Percentiles rank a stretch among this genome's conserved stretches.
Conservation (phyloP, 2,888 invertebrate genomes). For the Lymantria dispar region DNA sequence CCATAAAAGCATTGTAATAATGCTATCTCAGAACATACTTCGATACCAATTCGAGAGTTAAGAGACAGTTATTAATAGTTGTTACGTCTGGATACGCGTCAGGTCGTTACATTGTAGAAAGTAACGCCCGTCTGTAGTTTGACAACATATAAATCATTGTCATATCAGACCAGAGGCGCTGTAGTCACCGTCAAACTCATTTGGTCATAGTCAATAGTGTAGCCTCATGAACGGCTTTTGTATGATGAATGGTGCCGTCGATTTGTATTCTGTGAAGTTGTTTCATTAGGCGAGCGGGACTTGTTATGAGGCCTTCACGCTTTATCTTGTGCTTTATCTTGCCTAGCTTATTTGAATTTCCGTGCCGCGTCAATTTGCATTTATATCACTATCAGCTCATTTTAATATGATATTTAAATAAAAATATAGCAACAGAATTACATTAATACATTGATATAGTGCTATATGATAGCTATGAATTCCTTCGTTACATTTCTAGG, state of each 20-base stretch:
- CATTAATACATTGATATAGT: no score
- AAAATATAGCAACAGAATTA: no score
- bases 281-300: slow-evolving; percentile 15
- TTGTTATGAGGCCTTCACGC: slow-evolving; percentile 4
- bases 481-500: no score
- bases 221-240: slow-evolving; percentile 20
- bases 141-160: slow-evolving; percentile 56
- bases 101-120: slow-evolving; percentile 46
- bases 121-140: slow-evolving; percentile 37
- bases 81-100: slow-evolving; percentile 38
- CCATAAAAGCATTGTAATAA: slow-evolving; percentile 31
- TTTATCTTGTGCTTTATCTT: background rate
- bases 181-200: slow-evolving; percentile 40
- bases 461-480: no score
- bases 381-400: no score
- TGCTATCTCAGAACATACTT: slow-evolving; percentile 26
- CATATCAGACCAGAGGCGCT: slow-evolving; percentile 47
- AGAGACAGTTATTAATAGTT: slow-evolving; percentile 46
- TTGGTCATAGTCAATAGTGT: slow-evolving; percentile 39
- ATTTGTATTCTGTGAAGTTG: slow-evolving; percentile 23
- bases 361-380: background rate
- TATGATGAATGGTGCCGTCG: slow-evolving; percentile 31
- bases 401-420: no score
- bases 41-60: slow-evolving; percentile 18
- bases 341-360: background rate